Base-by-base conservation (phyloP, 2,888 invertebrate species). In the Xanthorhoe designata region DNA sequence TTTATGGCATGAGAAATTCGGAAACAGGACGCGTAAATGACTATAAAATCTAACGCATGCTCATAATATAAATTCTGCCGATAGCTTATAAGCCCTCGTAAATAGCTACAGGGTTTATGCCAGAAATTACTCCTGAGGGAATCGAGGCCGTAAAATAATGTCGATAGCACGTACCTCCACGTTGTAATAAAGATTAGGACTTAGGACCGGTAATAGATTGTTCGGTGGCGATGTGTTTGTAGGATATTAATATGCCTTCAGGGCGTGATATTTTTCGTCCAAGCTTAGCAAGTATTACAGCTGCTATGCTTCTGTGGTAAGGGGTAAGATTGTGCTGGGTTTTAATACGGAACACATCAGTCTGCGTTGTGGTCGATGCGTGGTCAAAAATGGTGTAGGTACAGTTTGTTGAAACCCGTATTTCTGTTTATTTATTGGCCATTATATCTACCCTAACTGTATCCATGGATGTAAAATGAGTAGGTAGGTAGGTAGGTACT, bases 61-160 rank as follows among this genome's bases (percentile, higher is more conserved):
- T 77, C 75, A 74, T 80, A 79, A 79, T 78, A 86, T 87, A 88
- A 88, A 87, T 84, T 86, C 82, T 78, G 73, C 83, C 78, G 86
- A 89, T 89, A 88, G 84, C 88, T 86, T 84, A 79, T 84, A 82
- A 86, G 85, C 83, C 81, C 78, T 85, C 85, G 83, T 87, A 87
- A 87, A 88, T 86, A 86, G 80, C 78, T 78, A 75, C 75, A 81
- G 79, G 83, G 81, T 81, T 73, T 83, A 80, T 81, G 80, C 77
- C 81, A 84, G 83, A 87, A 84, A 87, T 87, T 85, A 85, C 82
- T 77, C 88, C 82, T 82, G 61, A 73, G 83, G 85, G 88, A 78
- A 78, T 75, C 73, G 76, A 72, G 75, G 78, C 82, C 78, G 77
- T 86, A 85, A 87, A 87, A 79, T 80, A 82, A 77, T 81, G 81